phyloP scores from a whole-genome alignment of 2,113 vertebrate genomes.

The Dromas ardeola region DNA sequence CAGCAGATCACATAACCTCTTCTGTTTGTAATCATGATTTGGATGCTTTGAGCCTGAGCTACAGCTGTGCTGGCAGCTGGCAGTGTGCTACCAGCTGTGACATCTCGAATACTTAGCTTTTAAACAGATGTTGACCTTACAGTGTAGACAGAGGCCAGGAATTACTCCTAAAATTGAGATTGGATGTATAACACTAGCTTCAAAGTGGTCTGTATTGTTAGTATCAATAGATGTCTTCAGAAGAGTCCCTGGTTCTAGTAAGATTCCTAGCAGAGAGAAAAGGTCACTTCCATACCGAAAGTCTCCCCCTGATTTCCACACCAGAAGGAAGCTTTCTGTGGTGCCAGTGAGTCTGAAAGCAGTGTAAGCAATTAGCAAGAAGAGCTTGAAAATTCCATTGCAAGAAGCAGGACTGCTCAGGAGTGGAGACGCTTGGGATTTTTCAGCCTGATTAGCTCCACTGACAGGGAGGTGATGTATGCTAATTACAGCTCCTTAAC shows the following conservation, averaged over 20 bases:
- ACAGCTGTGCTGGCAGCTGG: neutral
- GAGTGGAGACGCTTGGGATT: constrained; percentile 52
- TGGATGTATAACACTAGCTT: neutral
- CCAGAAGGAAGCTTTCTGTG: neutral
- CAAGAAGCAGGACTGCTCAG: constrained; percentile 27
- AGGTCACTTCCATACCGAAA: neutral
- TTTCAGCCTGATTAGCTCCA: constrained; percentile 53
- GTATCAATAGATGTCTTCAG: neutral
- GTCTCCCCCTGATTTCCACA: neutral
- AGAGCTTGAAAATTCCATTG: constrained; percentile 31
- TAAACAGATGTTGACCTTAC: neutral
- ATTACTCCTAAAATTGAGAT: neutral
- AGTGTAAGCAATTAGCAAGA: constrained; percentile 28
- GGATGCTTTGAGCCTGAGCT: neutral
- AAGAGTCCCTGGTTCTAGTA: neutral
- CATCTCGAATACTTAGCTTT: neutral
- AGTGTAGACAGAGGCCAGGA: neutral
- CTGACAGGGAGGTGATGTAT: constrained; percentile 22
- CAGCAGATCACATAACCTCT: neutral
- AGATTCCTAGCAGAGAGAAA: neutral
- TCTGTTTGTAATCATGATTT: neutral
- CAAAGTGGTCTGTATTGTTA: neutral
- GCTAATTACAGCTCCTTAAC: constrained; percentile 56
- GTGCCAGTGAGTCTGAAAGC: constrained; percentile 62
- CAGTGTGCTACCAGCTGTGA: neutral